phyloP scores from a whole-genome alignment of 2,113 vertebrate species.

The Corydoras maculifer region DNA sequence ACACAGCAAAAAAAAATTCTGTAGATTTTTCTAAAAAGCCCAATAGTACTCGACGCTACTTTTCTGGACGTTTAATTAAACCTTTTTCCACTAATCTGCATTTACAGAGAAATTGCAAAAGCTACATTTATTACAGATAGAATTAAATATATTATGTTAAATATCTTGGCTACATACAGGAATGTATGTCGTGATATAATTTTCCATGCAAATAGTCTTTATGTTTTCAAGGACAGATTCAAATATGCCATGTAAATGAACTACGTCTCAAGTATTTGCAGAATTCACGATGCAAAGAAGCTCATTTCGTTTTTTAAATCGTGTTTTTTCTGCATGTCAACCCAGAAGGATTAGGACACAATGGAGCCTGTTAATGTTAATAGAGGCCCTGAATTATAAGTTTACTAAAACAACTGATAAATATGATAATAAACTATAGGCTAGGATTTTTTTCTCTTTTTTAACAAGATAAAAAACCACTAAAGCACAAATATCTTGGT shows the following conservation, averaged over 20 bases:
- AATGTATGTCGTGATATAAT: background rate
- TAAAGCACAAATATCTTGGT: too few species aligned
- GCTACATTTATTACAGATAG: too few species aligned
- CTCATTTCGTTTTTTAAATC: background rate
- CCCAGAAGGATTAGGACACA: background rate
- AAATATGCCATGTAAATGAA: constrained; percentile 1
- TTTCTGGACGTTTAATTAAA: too few species aligned
- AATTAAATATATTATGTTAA: background rate
- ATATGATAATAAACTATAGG: too few species aligned
- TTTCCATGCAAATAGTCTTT: background rate
- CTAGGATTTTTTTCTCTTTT: too few species aligned
- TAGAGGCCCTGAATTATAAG: background rate
- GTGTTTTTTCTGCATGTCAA: background rate
- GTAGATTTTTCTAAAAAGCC: background rate
- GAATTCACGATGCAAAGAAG: background rate
- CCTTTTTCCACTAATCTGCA: background rate
- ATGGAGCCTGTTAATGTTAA: background rate
- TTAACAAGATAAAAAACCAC: too few species aligned
- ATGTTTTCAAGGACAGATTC: background rate
- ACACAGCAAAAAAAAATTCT: background rate
- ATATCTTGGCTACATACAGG: background rate
- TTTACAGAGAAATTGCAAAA: background rate
- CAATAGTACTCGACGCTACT: background rate
- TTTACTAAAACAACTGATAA: background rate
- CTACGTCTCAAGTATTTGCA: constrained; percentile 5